These are phyloP conservation scores for Drosophila lacteicornis DNA, from an alignment of 1,140 invertebrate species.

Conservation along the genomic window DNA sequence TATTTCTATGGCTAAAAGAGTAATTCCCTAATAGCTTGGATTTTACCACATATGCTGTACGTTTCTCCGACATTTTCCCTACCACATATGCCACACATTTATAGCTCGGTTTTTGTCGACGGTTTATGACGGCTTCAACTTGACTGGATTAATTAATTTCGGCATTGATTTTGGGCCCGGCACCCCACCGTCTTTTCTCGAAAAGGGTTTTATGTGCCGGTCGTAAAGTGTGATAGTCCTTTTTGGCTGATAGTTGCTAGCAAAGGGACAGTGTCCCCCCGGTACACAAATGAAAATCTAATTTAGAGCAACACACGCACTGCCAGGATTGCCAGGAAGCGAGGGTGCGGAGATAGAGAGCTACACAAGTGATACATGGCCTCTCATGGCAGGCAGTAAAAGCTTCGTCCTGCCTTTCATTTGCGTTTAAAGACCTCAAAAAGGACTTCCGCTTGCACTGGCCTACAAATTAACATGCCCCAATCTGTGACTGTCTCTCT, in stretches of 20 bases:
- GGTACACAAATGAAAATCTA: constrained; percentile 76
- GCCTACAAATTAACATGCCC: constrained; percentile 77
- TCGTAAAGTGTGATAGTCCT: constrained; percentile 61
- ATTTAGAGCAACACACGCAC: constrained; percentile 73
- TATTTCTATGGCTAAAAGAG: no score
- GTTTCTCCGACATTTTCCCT: not conserved
- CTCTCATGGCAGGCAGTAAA: constrained; percentile 71
- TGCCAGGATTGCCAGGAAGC: not conserved
- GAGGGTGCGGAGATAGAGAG: not conserved
- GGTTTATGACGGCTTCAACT: constrained; percentile 34
- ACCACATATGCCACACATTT: not conserved
- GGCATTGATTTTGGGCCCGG: constrained; percentile 53
- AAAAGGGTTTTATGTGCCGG: constrained; percentile 66
- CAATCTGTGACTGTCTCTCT: constrained; percentile 63
- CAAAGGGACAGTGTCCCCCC: not conserved
- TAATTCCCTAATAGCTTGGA: no score
- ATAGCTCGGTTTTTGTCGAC: not conserved
- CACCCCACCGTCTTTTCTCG: not conserved
- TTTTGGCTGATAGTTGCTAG: constrained; percentile 43
- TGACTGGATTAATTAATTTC: constrained; percentile 66
- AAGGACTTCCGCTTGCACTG: constrained; percentile 77
- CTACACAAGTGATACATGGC: constrained; percentile 74
- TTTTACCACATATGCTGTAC: not conserved
- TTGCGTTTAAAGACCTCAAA: constrained; percentile 80
- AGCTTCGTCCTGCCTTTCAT: constrained; percentile 74